Evolutionary conservation across 2,113 vertebrate species (phyloP), one percentile per base, ranked within the genome.

Genomic region (Corythaixoides concolor): DNA sequence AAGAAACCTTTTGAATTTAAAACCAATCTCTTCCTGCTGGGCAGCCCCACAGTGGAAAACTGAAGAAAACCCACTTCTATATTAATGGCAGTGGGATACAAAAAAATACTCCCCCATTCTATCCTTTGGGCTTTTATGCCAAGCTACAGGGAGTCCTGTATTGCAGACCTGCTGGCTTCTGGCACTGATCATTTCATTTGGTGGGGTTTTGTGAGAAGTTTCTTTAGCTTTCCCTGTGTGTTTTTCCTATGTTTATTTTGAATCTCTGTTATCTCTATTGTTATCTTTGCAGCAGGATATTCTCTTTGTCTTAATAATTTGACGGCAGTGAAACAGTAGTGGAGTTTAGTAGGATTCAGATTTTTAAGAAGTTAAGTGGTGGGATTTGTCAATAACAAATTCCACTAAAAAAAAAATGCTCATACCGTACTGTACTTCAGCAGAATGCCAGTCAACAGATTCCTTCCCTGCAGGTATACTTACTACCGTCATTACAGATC

Each of bases 311-410:
- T 98, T 97, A 97, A 96, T 98, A 96, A 97, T 97, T 95, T 96
- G 96, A 96, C 60, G 41, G 77, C 60, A 88, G 93, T 91, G 88
- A 96, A 97, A 92, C 85, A 85, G 93, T 95, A 91, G 91, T 92
- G n/a, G 95, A 96, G 92, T 98, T 97, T 85, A 95, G 97, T 85
- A 96, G 85, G 83, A 97, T 95, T 98, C 89, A 64, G 83, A 95
- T 97, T 95, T 97, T 97, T 97, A 97, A 98, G 97, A 98, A 97
- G 96, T 97, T 97, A 98, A 98, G 97, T 97, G 96, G 96, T 95
- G 83, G 96, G 96, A 97, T 98, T 98, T 98, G 96, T 98, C 97
- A 97, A 95, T 97, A 98, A 97, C 83, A 63, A 98, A 98, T 98
- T 98, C 92, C 72, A 83, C 92, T 92, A 28, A 82, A 89, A 85